Conservation (phyloP, 2,797 vertebrate genomes). For the Tadarida brasiliensis region DNA sequence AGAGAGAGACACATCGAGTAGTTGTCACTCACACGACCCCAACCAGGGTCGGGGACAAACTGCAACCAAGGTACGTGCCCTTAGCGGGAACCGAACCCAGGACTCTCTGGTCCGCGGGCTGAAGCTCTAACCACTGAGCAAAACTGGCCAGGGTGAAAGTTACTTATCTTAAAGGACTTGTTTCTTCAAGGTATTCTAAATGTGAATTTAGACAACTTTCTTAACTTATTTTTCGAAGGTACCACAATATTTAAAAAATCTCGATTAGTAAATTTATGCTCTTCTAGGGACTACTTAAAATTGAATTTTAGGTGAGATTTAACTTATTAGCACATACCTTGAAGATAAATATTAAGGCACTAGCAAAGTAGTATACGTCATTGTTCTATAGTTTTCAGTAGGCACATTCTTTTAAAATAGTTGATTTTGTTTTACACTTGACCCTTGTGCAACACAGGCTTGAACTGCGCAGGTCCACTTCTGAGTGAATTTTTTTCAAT, state of each 20-base stretch:
- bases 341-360: background rate
- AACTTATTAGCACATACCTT: background rate
- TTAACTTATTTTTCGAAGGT: background rate
- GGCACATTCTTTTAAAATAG: background rate
- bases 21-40: too few species aligned
- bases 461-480: background rate
- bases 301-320: conserved; percentile 19
- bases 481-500: background rate
- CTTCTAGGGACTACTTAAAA: conserved; percentile 11
- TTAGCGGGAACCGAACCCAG: too few species aligned
- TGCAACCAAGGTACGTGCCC: too few species aligned
- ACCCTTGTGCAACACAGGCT: background rate
- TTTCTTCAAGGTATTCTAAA: conserved; percentile 47
- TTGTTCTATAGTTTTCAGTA: background rate
- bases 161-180: conserved; percentile 11
- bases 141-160: background rate
- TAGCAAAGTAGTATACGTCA: background rate
- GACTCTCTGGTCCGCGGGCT: background rate
- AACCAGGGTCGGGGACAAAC: too few species aligned
- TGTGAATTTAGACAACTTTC: conserved; percentile 33
- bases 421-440: background rate
- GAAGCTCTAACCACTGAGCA: too few species aligned
- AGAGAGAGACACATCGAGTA: too few species aligned
- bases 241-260: background rate
- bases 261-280: background rate